phyloP scores from a whole-genome alignment of 2,113 vertebrate species.

The Corydoras maculifer region DNA sequence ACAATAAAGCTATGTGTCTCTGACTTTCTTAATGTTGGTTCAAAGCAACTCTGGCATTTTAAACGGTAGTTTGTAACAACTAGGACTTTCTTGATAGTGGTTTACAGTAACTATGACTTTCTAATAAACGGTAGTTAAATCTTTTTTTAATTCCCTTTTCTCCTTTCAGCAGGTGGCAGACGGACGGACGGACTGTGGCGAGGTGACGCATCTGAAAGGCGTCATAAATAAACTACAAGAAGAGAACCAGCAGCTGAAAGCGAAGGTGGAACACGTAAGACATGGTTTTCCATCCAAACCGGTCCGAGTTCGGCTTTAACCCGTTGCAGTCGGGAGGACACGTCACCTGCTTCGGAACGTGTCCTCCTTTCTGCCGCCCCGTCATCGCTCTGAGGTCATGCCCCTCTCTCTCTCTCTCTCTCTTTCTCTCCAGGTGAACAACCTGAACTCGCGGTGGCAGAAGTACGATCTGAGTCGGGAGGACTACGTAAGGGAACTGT shows the following conservation, averaged over 20 bases:
- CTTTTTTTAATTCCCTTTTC: constrained; percentile 16
- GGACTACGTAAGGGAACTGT: constrained; percentile 77
- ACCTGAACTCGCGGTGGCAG: constrained; percentile 88
- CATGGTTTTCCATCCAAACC: neutral
- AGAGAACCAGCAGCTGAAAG: constrained; percentile 79
- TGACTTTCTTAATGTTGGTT: too few relatives aligned
- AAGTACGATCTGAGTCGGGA: constrained; percentile 85
- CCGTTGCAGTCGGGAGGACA: too few relatives aligned
- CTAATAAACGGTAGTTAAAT: too few relatives aligned
- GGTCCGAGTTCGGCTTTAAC: too few relatives aligned
- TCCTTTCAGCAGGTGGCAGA: constrained; percentile 44
- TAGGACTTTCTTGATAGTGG: too few relatives aligned
- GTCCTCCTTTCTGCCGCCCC: neutral
- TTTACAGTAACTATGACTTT: neutral
- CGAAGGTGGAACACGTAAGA: constrained; percentile 82
- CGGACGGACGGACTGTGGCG: constrained; percentile 39
- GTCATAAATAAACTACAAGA: constrained; percentile 67
- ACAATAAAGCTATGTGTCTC: too few relatives aligned
- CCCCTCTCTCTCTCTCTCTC: neutral
- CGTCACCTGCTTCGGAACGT: neutral
- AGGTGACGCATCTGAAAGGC: constrained; percentile 46
- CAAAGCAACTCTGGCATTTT: too few relatives aligned
- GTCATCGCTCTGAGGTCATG: neutral
- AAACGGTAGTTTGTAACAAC: too few relatives aligned
- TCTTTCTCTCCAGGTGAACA: constrained; percentile 73